Conservation (phyloP, 2,113 vertebrate species). For the Ammodytes dubius region DNA sequence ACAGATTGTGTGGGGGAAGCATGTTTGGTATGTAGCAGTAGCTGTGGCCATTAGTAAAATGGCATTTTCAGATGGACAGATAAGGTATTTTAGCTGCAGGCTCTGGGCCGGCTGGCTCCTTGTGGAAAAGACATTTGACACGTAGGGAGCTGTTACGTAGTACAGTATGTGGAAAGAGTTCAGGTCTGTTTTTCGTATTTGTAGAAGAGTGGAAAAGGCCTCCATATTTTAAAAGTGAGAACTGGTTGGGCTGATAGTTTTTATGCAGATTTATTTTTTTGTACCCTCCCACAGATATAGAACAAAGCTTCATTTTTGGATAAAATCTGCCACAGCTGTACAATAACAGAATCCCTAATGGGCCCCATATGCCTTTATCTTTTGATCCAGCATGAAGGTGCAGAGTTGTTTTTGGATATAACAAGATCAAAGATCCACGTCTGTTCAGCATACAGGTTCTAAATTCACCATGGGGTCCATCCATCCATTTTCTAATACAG, state of each 20-base stretch:
- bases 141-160: slow-evolving; percentile 34
- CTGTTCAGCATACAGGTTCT: not conserved
- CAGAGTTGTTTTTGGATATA: not conserved
- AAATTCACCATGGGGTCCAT: not conserved
- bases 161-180: slow-evolving; percentile 47
- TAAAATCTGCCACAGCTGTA: slow-evolving; percentile 16
- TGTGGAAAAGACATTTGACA: slow-evolving; percentile 71
- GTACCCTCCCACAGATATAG: not conserved
- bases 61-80: slow-evolving; percentile 69
- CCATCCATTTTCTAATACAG: too few species aligned
- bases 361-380: not conserved
- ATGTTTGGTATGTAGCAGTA: slow-evolving; percentile 54
- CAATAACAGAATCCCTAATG: not conserved
- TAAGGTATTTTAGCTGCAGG: slow-evolving; percentile 52
- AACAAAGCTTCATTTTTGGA: not conserved
- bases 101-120: slow-evolving; percentile 9
- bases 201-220: slow-evolving; percentile 8
- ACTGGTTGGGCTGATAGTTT: not conserved
- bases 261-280: not conserved
- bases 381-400: not conserved
- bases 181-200: slow-evolving; percentile 31
- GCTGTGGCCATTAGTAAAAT: slow-evolving; percentile 49
- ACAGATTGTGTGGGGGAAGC: slow-evolving; percentile 30
- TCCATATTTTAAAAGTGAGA: not conserved
- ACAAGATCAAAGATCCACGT: not conserved